phyloP scores from a whole-genome alignment of 2,113 vertebrate genomes.

The Macquaria ambigua region DNA sequence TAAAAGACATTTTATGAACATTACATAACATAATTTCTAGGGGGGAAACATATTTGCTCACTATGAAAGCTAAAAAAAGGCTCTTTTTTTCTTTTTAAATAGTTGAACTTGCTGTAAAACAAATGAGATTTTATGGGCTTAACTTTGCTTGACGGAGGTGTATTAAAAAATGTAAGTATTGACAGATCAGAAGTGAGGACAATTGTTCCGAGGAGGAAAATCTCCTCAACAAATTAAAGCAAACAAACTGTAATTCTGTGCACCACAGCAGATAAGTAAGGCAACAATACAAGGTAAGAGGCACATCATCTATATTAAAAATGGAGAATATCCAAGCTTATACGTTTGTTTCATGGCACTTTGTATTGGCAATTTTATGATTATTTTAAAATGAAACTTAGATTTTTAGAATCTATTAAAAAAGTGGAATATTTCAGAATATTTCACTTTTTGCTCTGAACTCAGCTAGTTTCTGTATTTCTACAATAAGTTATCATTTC shows the following conservation, averaged over 20 bases:
- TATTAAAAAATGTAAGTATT: neutral
- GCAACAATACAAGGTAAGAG: neutral
- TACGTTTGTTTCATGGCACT: slow-evolving; percentile 30
- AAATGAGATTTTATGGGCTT: neutral
- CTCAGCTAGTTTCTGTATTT: neutral
- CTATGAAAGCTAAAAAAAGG: neutral
- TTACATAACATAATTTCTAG: neutral
- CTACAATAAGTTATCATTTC: slow-evolving; percentile 22
- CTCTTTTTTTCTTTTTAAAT: neutral
- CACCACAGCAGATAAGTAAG: slow-evolving; percentile 17
- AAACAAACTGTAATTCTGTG: slow-evolving; percentile 1
- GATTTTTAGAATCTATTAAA: neutral
- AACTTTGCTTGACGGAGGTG: neutral
- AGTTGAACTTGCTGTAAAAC: neutral
- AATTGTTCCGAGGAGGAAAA: neutral
- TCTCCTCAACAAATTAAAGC: slow-evolving; percentile 12
- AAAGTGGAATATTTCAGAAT: slow-evolving; percentile 10
- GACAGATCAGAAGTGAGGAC: neutral
- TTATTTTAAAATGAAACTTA: neutral
- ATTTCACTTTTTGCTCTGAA: neutral
- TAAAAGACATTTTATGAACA: slow-evolving; percentile 34
- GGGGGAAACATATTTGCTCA: neutral
- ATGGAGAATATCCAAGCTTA: slow-evolving; percentile 24
- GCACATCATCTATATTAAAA: slow-evolving; percentile 9
- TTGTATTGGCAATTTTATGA: slow-evolving; percentile 1